Evolutionary conservation across 2,113 vertebrate species (phyloP).

Genomic region (Phrynocephalus versicolor): DNA sequence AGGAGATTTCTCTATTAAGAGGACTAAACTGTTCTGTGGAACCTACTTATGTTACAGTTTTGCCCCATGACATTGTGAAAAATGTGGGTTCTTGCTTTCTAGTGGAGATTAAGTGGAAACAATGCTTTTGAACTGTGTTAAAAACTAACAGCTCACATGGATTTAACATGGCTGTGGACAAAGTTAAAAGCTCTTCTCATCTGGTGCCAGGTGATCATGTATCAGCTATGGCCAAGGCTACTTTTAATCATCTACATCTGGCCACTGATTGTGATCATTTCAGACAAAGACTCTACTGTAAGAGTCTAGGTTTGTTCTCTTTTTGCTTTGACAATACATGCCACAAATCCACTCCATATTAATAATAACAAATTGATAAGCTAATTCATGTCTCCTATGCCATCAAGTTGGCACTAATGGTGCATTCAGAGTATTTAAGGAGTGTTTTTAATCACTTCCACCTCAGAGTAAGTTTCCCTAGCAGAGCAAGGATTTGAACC

Average conservation of each 20-base stretch:
- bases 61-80: neutral
- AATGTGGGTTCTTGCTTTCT: conserved; percentile 17
- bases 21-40: conserved; percentile 15
- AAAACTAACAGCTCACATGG: conserved; percentile 10
- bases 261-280: conserved; percentile 38
- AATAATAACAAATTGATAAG: conserved; percentile 48
- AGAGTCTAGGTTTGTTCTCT: conserved; percentile 36
- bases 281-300: conserved; percentile 40
- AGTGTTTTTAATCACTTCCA: too few relatives aligned
- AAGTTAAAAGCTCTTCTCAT: neutral
- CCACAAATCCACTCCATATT: conserved; percentile 3
- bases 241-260: conserved; percentile 61
- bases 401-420: too few relatives aligned
- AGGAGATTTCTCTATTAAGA: neutral
- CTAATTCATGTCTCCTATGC: too few relatives aligned
- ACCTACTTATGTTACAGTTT: neutral
- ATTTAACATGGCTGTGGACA: neutral
- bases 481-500: too few relatives aligned
- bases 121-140: conserved; percentile 25
- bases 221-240: conserved; percentile 57
- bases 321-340: conserved; percentile 35
- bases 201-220: conserved; percentile 52
- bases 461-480: too few relatives aligned
- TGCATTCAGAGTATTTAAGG: too few relatives aligned
- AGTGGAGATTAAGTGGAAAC: neutral